Percentiles rank a stretch among this genome's conserved stretches.
These are phyloP conservation scores for Callocephalon fimbriatum DNA, from an alignment of 2,113 vertebrate species.

Conservation along the genomic window DNA sequence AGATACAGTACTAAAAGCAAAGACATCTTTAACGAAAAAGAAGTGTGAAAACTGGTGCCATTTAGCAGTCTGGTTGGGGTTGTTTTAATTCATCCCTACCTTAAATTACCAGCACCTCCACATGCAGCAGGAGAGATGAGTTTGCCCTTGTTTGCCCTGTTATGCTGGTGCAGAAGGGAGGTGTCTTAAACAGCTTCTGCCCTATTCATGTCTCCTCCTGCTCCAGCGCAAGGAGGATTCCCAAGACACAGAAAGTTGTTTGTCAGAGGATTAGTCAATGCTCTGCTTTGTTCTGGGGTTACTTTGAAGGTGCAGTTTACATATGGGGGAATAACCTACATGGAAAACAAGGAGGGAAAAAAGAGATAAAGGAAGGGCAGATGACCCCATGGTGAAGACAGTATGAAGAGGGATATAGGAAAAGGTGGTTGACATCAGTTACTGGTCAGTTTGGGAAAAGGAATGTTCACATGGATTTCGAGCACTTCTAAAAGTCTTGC, in stretches of 20 bases:
- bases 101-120: not conserved
- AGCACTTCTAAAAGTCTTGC: not conserved
- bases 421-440: not conserved
- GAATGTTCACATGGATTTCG: not conserved
- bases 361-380: not conserved
- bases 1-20: not conserved
- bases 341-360: not conserved
- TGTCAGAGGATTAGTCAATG: not conserved
- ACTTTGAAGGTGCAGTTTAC: not conserved
- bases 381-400: not conserved
- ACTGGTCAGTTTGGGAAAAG: not conserved
- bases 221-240: not conserved
- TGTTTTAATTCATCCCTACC: not conserved
- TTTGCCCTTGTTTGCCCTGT: not conserved
- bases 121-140: not conserved
- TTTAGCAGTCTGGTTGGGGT: not conserved
- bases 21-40: not conserved
- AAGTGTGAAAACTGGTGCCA: not conserved
- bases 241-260: not conserved
- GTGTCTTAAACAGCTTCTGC: not conserved
- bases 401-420: not conserved
- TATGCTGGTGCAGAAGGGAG: not conserved
- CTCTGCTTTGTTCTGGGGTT: not conserved
- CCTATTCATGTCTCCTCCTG: not conserved
- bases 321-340: not conserved